Evolutionary conservation across 2,113 vertebrate species (phyloP).

Genomic region (Oophaga pumilio): DNA sequence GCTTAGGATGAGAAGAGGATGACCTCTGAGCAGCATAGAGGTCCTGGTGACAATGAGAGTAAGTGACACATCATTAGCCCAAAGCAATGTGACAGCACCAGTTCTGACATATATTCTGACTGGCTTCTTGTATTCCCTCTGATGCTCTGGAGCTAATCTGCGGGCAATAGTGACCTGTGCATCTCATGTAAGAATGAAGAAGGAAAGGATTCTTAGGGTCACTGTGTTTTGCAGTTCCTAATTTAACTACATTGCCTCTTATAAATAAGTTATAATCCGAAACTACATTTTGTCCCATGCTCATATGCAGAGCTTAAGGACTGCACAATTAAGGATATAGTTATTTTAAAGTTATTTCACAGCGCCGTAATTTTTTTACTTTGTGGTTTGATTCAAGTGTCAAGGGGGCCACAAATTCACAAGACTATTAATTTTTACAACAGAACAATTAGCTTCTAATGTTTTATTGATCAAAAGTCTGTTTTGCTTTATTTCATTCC

Average conservation of each 20-base stretch:
- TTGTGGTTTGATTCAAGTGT: no score
- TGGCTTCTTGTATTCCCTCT: slow-evolving; percentile 28
- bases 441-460: slow-evolving; percentile 5
- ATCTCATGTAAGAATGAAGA: slow-evolving; percentile 5
- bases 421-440: neutral
- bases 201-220: neutral
- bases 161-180: slow-evolving; percentile 41
- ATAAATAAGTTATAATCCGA: neutral
- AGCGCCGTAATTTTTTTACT: neutral
- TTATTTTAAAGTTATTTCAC: neutral
- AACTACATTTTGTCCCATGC: neutral
- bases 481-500: slow-evolving; percentile 7
- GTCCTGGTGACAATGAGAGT: slow-evolving; percentile 50
- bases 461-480: slow-evolving; percentile 13
- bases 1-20: slow-evolving; percentile 30
- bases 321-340: neutral
- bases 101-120: slow-evolving; percentile 40
- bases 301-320: neutral
- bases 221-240: neutral
- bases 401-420: neutral
- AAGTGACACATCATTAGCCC: slow-evolving; percentile 54
- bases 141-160: slow-evolving; percentile 19
- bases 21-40: slow-evolving; percentile 36
- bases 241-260: neutral
- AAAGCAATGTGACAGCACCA: slow-evolving; percentile 50